Evolutionary conservation across 2,113 vertebrate genomes (phyloP).

Genomic region (Naja naja): DNA sequence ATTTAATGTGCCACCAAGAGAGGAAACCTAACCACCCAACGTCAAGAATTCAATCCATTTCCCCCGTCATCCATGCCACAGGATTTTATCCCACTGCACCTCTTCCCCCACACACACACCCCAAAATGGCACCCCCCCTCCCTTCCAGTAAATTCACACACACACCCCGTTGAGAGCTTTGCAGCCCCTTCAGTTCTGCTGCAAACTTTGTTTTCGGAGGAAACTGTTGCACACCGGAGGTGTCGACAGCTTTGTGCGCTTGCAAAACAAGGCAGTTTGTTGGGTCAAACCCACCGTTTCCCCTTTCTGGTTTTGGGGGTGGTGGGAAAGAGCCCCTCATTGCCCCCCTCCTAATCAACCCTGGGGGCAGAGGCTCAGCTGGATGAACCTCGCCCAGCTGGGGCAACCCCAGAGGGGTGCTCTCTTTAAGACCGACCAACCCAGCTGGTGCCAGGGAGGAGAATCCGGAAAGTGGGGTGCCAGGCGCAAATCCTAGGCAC

Average conservation of each 20-base stretch:
- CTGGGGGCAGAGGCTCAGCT: not conserved
- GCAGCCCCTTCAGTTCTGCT: not conserved
- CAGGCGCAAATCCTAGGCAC: not conserved
- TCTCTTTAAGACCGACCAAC: not conserved
- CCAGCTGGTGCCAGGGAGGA: not conserved
- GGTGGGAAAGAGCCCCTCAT: not conserved
- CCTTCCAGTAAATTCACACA: not conserved
- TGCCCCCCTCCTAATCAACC: not conserved
- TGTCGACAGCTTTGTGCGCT: not conserved
- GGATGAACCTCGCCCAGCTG: fast-evolving
- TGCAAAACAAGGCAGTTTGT: not conserved
- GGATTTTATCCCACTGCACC: not conserved
- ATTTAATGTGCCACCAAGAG: not conserved
- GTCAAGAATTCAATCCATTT: not conserved
- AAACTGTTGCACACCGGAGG: not conserved
- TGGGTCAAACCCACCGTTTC: not conserved
- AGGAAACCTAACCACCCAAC: not conserved
- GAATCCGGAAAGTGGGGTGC: not conserved
- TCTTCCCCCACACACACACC: not conserved
- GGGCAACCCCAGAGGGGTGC: not conserved
- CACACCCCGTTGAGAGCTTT: not conserved
- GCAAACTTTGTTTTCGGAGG: not conserved
- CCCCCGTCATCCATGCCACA: not conserved
- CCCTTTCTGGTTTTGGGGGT: not conserved
- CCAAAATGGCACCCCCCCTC: not conserved